These are phyloP conservation scores for Mormyrus iriodes DNA, from an alignment of 2,113 vertebrate genomes.

Conservation along the genomic window DNA sequence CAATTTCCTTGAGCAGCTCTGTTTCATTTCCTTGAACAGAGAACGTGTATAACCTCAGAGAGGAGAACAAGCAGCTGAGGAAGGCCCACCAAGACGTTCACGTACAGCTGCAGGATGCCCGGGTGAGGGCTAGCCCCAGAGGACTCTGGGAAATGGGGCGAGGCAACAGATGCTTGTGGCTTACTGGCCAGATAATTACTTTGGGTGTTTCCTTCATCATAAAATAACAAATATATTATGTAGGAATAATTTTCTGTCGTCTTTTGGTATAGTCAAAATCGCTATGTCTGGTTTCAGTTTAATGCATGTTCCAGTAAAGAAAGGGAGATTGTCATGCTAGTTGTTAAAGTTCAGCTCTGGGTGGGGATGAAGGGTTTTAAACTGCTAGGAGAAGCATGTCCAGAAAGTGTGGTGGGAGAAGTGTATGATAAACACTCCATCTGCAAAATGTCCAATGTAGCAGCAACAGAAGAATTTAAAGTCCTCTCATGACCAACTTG, in stretches of 20 bases:
- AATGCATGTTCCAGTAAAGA: not conserved
- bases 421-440: not conserved
- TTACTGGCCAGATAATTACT: not conserved
- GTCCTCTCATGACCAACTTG: conserved; percentile 77
- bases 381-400: not conserved
- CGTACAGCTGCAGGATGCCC: conserved; percentile 83
- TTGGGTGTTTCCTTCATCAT: not conserved
- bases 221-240: not conserved
- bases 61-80: conserved; percentile 90
- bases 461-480: conserved; percentile 88
- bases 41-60: conserved; percentile 76
- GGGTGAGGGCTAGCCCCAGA: conserved; percentile 58
- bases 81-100: conserved; percentile 93
- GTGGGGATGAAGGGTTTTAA: not conserved
- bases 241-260: not conserved
- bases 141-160: not conserved
- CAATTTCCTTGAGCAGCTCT: not conserved
- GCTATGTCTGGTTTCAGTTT: not conserved
- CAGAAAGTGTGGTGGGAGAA: not conserved
- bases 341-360: not conserved
- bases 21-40: conserved; percentile 56
- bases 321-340: not conserved
- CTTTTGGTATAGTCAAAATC: not conserved
- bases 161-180: not conserved
- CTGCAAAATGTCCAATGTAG: conserved; percentile 61